Evolutionary conservation across 1,140 invertebrate species (phyloP).

Genomic region (Notospermus geniculatus): DNA sequence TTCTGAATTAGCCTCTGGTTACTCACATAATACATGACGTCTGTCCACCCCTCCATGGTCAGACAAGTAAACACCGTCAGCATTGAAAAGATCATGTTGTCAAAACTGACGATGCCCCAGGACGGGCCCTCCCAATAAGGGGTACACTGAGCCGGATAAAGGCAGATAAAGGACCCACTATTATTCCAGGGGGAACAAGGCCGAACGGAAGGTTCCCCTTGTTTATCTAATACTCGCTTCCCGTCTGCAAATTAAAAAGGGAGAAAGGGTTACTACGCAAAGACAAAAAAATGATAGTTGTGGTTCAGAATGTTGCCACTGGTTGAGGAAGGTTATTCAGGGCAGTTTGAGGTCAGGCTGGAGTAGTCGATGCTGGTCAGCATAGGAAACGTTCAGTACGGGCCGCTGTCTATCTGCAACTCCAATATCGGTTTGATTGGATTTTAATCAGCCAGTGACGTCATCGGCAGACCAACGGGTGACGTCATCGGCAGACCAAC

Average conservation of each 20-base stretch:
- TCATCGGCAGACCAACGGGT: too few relatives aligned
- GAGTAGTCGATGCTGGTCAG: too few relatives aligned
- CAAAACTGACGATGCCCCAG: slow-evolving; percentile 93
- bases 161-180: background rate
- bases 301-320: too few relatives aligned
- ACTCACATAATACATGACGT: slow-evolving; percentile 86
- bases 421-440: too few relatives aligned
- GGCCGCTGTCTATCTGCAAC: too few relatives aligned
- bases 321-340: too few relatives aligned
- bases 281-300: background rate
- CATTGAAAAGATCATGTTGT: slow-evolving; percentile 97
- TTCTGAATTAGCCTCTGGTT: background rate
- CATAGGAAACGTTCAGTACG: too few relatives aligned
- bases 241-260: background rate
- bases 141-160: background rate
- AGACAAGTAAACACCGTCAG: slow-evolving; percentile 97
- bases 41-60: slow-evolving; percentile 97
- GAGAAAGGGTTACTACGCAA: background rate
- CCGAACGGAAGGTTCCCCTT: too few relatives aligned
- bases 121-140: slow-evolving; percentile 84
- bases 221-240: background rate
- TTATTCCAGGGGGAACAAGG: background rate
- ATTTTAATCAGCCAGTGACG: too few relatives aligned
- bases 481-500: too few relatives aligned
- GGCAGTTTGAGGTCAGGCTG: too few relatives aligned